Evolutionary conservation across 2,888 invertebrate genomes (phyloP).

Genomic region (Lomographa bimaculata): DNA sequence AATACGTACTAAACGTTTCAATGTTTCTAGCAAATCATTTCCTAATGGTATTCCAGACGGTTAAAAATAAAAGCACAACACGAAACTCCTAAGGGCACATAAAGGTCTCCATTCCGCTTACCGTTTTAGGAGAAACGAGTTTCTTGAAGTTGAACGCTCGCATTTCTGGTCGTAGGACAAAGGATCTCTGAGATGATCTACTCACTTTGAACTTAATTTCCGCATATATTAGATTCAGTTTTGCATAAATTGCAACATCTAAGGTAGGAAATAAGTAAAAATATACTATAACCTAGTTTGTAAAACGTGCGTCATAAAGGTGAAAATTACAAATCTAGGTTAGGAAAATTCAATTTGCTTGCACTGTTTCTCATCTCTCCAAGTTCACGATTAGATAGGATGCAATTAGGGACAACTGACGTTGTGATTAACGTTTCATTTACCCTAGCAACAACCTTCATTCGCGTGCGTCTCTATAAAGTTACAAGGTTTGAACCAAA

Average conservation of each 20-base stretch:
- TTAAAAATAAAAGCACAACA: too few relatives aligned
- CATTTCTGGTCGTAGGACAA: constrained; percentile 30
- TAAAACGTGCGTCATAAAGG: background rate
- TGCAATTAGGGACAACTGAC: constrained; percentile 21
- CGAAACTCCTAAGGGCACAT: constrained; percentile 29
- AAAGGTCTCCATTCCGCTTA: constrained; percentile 53
- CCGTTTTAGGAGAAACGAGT: constrained; percentile 62
- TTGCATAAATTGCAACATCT: constrained; percentile 19
- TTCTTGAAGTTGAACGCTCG: constrained; percentile 46
- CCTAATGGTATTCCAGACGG: too few relatives aligned
- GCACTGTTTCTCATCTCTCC: background rate
- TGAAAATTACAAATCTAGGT: constrained; percentile 9
- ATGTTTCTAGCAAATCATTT: too few relatives aligned
- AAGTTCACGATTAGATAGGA: constrained; percentile 3
- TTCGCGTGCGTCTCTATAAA: too few relatives aligned
- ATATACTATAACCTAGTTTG: constrained; percentile 1
- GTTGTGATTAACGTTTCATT: too few relatives aligned
- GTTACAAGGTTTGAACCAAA: too few relatives aligned
- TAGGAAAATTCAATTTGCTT: constrained; percentile 11
- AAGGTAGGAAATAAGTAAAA: background rate
- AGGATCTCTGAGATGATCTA: constrained; percentile 13
- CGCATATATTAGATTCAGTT: constrained; percentile 30
- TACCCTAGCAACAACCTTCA: too few relatives aligned
- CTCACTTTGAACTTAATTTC: constrained; percentile 22
- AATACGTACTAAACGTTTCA: too few relatives aligned